phyloP scores from a whole-genome alignment of 1,140 invertebrate genomes.

The Sitophilus oryzae region DNA sequence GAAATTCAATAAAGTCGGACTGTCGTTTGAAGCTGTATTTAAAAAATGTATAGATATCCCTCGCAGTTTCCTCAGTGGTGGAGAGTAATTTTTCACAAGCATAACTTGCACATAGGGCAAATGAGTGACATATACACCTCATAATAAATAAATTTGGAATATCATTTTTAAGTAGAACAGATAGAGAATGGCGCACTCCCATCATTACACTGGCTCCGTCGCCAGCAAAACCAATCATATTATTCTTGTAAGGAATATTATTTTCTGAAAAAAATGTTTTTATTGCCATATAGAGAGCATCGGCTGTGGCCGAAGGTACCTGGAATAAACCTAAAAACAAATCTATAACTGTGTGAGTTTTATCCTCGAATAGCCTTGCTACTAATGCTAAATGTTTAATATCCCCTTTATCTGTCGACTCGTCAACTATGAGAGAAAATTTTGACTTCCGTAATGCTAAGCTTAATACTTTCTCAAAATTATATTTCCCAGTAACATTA shows the following conservation, averaged over 20 bases:
- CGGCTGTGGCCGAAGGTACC: constrained; percentile 33
- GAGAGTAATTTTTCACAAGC: too few relatives aligned
- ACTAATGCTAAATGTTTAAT: not conserved
- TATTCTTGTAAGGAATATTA: constrained; percentile 39
- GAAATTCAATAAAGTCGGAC: too few relatives aligned
- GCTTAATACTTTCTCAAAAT: too few relatives aligned
- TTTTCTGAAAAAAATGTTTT: constrained; percentile 34
- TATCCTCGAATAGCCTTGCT: not conserved
- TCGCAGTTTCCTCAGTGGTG: too few relatives aligned
- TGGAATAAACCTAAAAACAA: constrained; percentile 34
- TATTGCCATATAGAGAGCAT: constrained; percentile 29
- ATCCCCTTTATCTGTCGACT: not conserved
- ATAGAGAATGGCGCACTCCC: constrained; percentile 39
- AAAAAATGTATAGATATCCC: too few relatives aligned
- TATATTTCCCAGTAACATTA: too few relatives aligned
- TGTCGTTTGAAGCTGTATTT: too few relatives aligned
- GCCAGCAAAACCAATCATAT: constrained; percentile 42
- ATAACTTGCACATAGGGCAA: too few relatives aligned
- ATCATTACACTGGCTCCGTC: constrained; percentile 42
- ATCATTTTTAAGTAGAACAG: too few relatives aligned
- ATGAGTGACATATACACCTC: too few relatives aligned
- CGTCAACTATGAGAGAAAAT: not conserved
- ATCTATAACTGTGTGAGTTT: constrained; percentile 31
- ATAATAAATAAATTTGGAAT: too few relatives aligned
- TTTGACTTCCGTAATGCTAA: too few relatives aligned